These are phyloP conservation scores for Adelphocoris suturalis DNA, from an alignment of 2,888 invertebrate genomes.

Conservation along the genomic window DNA sequence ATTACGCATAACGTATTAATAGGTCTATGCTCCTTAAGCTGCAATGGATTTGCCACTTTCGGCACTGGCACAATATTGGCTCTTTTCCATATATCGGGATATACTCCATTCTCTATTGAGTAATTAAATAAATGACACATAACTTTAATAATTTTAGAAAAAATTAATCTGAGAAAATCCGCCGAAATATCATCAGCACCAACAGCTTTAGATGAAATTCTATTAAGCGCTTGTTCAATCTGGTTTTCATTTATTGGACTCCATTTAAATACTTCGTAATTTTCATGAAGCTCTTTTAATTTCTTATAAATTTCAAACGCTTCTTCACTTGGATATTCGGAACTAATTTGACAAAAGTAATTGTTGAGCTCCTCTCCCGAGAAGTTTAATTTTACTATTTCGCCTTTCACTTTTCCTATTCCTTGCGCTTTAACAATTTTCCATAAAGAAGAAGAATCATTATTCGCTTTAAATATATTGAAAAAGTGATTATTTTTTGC, in stretches of 20 bases:
- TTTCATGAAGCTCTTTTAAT: background rate
- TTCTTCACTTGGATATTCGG: background rate
- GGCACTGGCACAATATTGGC: background rate
- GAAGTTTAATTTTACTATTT: background rate
- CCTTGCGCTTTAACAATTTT: slow-evolving; percentile 24
- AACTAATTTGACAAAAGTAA: background rate
- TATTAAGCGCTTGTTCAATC: background rate
- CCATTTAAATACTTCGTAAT: background rate
- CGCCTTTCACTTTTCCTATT: background rate
- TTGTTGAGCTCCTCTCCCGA: background rate
- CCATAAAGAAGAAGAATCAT: background rate
- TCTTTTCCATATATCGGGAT: background rate
- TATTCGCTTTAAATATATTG: background rate
- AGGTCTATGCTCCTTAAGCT: background rate
- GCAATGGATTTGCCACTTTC: background rate
- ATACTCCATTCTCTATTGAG: background rate
- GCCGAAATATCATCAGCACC: background rate
- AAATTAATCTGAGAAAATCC: background rate
- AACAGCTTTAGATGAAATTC: background rate
- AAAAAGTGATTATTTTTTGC: no score
- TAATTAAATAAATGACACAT: background rate
- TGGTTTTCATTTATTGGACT: background rate
- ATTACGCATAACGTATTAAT: background rate
- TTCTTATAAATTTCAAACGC: background rate
- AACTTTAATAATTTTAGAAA: background rate